Conservation (phyloP, 2,797 vertebrate species). For the Meriones psammophilus region DNA sequence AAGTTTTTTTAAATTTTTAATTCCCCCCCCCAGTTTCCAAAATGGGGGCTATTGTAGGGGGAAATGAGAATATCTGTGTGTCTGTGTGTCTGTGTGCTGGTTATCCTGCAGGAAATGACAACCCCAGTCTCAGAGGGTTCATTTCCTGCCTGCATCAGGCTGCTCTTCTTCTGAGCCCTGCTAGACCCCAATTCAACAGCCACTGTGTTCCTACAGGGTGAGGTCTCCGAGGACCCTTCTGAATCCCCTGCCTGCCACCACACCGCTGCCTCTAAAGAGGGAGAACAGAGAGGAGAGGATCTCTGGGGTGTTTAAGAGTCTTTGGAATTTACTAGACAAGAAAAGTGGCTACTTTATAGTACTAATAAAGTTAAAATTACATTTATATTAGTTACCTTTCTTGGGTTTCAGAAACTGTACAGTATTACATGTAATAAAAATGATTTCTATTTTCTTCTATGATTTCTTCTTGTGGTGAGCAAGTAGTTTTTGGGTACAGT, state of each 20-base stretch:
- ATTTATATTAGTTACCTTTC: background rate
- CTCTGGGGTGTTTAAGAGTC: background rate
- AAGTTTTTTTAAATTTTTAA: background rate
- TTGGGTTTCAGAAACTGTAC: background rate
- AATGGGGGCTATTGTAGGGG: background rate
- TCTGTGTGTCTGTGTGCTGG: background rate
- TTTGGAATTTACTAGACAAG: slow-evolving; percentile 2
- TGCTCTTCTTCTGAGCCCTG: background rate
- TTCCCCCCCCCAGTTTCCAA: background rate
- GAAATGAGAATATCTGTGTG: background rate
- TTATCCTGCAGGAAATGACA: background rate
- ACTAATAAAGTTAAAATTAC: background rate
- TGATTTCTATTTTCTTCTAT: background rate
- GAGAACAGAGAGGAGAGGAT: background rate
- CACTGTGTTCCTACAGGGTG: background rate
- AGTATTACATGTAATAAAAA: background rate
- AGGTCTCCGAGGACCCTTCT: background rate
- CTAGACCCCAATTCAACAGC: background rate
- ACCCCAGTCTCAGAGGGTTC: background rate
- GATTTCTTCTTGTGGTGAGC: slow-evolving; percentile 1
- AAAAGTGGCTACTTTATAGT: slow-evolving; percentile 1
- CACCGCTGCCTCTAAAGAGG: background rate
- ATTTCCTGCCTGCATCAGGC: background rate
- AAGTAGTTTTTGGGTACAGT: background rate
- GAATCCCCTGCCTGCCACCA: background rate